Percentiles rank a stretch among this genome's conserved stretches.
These are phyloP conservation scores for Epizoanthus ramosus DNA, from an alignment of 92 coral and sea anemone species.

Conservation along the genomic window DNA sequence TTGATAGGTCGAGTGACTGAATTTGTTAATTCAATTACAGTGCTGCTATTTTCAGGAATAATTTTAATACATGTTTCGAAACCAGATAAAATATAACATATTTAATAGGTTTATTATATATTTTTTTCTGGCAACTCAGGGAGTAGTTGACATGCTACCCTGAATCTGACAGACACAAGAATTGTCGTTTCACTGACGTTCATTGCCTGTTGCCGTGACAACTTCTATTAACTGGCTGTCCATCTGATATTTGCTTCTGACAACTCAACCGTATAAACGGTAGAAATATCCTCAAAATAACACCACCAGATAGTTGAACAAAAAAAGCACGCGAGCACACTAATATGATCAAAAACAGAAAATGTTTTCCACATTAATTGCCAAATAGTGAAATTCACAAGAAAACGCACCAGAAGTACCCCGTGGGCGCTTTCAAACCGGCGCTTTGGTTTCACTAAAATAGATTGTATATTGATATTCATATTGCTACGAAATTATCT, in stretches of 20 bases:
- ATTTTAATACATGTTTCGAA: too few species aligned
- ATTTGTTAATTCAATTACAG: too few species aligned
- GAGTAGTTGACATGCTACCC: neutral
- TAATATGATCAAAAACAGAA: too few species aligned
- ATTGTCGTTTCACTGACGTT: neutral
- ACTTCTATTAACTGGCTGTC: slow-evolving; percentile 1
- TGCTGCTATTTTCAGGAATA: too few species aligned
- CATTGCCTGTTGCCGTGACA: slow-evolving; percentile 2
- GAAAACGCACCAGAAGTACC: neutral
- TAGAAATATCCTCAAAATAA: neutral
- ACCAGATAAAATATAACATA: too few species aligned
- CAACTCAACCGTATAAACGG: neutral
- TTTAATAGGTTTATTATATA: too few species aligned
- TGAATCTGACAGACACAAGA: neutral
- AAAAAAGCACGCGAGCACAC: neutral
- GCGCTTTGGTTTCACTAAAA: neutral
- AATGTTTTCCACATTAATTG: too few species aligned
- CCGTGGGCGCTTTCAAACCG: neutral
- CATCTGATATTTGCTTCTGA: neutral
- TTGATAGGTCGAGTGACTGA: too few species aligned
- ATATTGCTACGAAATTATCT: neutral
- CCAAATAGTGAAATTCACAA: too few species aligned
- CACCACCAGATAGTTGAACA: neutral
- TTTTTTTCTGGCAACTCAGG: too few species aligned
- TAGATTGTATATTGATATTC: neutral